Percentiles rank a stretch among this genome's conserved stretches.
Conservation (phyloP, 2,888 invertebrate genomes). For the Oscheius sp. region DNA sequence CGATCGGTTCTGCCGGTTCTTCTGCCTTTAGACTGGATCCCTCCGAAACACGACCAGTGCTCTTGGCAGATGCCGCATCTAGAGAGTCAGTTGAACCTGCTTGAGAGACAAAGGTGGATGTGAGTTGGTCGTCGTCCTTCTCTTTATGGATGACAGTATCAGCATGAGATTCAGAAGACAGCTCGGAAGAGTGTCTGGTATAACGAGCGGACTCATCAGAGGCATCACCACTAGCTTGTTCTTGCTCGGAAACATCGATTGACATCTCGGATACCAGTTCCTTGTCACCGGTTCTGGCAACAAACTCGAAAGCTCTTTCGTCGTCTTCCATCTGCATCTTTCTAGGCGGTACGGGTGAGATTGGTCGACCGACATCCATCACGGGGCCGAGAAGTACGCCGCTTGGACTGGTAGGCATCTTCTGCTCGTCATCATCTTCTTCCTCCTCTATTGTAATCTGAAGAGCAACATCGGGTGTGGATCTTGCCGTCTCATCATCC, state of each 20-base stretch:
- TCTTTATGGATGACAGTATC: conserved; percentile 52
- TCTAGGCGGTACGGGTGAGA: conserved; percentile 60
- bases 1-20: conserved; percentile 14
- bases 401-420: conserved; percentile 51
- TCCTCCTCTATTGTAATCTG: conserved; percentile 56
- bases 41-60: conserved; percentile 21
- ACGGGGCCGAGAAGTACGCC: conserved; percentile 54
- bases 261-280: conserved; percentile 28
- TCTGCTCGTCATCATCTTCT: conserved; percentile 54
- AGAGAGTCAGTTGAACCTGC: conserved; percentile 49
- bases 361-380: conserved; percentile 59
- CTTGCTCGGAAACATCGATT: conserved; percentile 20
- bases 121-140: conserved; percentile 36
- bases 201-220: conserved; percentile 49
- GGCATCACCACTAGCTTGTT: conserved; percentile 45
- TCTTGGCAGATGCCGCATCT: conserved; percentile 34
- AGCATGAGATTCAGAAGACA: conserved; percentile 53
- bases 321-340: conserved; percentile 48
- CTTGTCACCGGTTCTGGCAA: conserved; percentile 22
- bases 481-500: conserved; percentile 47
- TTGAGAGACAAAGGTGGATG: neutral
- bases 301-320: conserved; percentile 48
- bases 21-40: conserved; percentile 21
- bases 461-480: conserved; percentile 59
- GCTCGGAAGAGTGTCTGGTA: conserved; percentile 54